Base-by-base conservation (phyloP, 2,797 vertebrate species). In the Tapera naevia region DNA sequence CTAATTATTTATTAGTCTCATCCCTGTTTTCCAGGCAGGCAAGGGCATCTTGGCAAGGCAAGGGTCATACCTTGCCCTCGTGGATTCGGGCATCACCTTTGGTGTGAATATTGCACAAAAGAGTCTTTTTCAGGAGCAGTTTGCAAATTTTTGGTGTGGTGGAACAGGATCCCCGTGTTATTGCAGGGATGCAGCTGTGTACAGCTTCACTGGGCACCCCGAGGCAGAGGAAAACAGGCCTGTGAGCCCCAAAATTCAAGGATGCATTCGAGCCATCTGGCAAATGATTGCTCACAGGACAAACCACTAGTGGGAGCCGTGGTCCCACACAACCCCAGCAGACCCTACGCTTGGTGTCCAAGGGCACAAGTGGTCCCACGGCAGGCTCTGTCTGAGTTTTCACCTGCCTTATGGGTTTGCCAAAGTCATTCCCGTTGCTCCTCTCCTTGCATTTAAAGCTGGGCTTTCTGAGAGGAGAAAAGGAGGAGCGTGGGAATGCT, bases 241-340 rank as follows among this genome's bases (percentile, higher is more conserved):
- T 2, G n/a, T 3, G 30, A 12, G 1, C 3, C 35, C 19, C 30
- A 8, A 23, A 11, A 85, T 17, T 12, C 27, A 32, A 11, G 65
- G 27, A 37, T 56, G 46, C 17, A 25, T 54, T 10, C 71, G 54
- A 41, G 43, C 5, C n/a, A 17, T 2, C 5, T 2, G 6, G 43
- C 27, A 11, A 85, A 48, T 0, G 3, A 32, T 10, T 41, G 81
- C 28, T 30, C 28, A 53, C 32, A 86, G 89, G 75, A 91, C 45
- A 39, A 78, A 75, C 79, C 93, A 39, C 91, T 74, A 78, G 89
- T 92, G 93, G 94, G 91, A 95, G 91, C 85, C 69, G 32, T 74
- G 91, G 74, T 53, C 69, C 65, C 62, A 25, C 85, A 54, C 61
- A 94, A 80, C 72, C 91, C 72, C 74, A 25, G 79, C 45, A 50